Evolutionary conservation across 2,113 vertebrate species (phyloP).

Genomic region (Salvelinus namaycush): DNA sequence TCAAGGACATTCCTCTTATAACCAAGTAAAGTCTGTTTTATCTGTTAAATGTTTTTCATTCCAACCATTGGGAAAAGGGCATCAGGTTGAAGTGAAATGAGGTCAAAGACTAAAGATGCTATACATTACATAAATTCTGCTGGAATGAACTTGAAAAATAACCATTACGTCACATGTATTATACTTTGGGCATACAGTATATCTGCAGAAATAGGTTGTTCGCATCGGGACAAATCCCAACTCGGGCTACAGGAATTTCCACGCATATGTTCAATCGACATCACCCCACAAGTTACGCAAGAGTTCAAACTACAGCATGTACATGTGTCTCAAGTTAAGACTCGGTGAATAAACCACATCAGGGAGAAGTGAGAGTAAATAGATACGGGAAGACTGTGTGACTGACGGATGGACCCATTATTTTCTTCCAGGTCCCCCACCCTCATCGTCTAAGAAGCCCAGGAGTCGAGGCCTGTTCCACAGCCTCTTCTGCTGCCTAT

Average conservation of each 20-base stretch:
- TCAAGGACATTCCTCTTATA: not conserved
- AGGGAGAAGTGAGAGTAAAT: not conserved
- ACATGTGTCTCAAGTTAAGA: not conserved
- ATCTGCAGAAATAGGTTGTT: too few relatives aligned
- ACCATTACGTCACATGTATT: too few relatives aligned
- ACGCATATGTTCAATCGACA: not conserved
- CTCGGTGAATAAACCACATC: not conserved
- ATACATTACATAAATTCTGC: not conserved
- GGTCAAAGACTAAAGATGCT: too few relatives aligned
- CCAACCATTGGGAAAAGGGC: not conserved
- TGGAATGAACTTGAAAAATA: not conserved
- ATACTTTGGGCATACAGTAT: too few relatives aligned
- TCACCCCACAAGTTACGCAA: not conserved
- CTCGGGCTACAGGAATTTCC: too few relatives aligned
- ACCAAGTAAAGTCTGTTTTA: not conserved
- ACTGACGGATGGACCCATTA: not conserved
- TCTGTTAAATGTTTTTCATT: too few relatives aligned
- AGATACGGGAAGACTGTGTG: not conserved
- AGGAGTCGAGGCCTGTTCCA: constrained; percentile 82
- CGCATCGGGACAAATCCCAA: too few relatives aligned
- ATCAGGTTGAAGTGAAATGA: not conserved
- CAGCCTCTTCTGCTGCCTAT: constrained; percentile 87
- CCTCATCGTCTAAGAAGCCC: constrained; percentile 83
- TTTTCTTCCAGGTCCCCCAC: constrained; percentile 71
- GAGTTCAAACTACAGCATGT: not conserved